Evolutionary conservation across 37 sponge, comb jelly and placozoan species (phyloP).

Genomic region (Axinella damicornis): DNA sequence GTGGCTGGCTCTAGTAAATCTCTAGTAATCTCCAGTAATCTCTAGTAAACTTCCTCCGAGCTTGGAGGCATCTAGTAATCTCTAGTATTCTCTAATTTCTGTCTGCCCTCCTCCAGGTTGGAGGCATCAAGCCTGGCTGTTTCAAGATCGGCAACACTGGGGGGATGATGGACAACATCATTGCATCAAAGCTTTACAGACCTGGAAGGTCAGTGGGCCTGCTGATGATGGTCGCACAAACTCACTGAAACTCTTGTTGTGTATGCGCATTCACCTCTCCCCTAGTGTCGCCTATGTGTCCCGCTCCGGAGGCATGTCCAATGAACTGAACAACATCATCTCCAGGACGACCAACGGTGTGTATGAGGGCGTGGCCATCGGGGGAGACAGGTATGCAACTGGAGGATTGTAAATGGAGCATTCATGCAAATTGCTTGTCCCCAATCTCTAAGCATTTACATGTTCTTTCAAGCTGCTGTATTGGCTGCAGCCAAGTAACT

Average conservation of each 20-base stretch:
- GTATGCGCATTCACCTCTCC: neutral
- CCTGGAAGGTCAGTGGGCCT: constrained; percentile 83
- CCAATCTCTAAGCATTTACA: too few relatives aligned
- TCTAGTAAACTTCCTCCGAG: too few relatives aligned
- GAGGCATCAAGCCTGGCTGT: constrained; percentile 98
- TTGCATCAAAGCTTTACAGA: constrained; percentile 92
- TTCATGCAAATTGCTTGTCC: too few relatives aligned
- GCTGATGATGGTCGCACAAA: too few relatives aligned
- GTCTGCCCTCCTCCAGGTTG: constrained; percentile 66
- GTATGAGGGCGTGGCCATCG: constrained; percentile 98
- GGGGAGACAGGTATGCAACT: constrained; percentile 85
- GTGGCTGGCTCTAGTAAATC: too few relatives aligned
- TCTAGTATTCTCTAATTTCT: too few relatives aligned
- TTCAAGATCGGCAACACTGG: constrained; percentile 99
- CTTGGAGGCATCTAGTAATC: too few relatives aligned
- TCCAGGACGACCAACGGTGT: constrained; percentile 88
- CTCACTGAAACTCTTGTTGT: too few relatives aligned
- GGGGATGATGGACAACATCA: constrained; percentile 97
- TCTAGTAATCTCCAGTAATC: too few relatives aligned
- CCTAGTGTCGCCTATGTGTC: constrained; percentile 96
- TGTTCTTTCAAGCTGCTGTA: too few relatives aligned
- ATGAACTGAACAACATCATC: constrained; percentile 98
- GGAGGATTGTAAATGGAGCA: too few relatives aligned
- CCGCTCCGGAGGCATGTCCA: constrained; percentile 98
- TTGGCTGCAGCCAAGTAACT: too few relatives aligned